phyloP scores from a whole-genome alignment of 2,888 invertebrate genomes.

The Andrena hattorfiana region DNA sequence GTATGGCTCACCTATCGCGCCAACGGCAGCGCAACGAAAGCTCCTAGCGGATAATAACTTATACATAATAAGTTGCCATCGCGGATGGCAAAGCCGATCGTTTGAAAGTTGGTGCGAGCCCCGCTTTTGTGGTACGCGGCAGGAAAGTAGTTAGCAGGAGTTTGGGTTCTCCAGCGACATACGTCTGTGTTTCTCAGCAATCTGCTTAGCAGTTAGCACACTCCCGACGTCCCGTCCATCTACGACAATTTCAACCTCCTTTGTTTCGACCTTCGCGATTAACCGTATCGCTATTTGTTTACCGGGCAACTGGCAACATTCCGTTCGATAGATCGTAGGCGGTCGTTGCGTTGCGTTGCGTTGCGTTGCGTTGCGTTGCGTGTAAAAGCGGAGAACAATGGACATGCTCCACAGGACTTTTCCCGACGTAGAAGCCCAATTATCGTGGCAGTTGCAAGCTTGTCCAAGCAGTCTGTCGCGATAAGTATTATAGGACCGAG shows the following conservation, averaged over 20 bases:
- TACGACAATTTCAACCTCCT: not conserved
- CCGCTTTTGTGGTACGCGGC: conserved; percentile 16
- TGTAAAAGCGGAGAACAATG: no score
- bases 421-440: not conserved
- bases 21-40: conserved; percentile 40
- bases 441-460: not conserved
- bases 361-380: no score
- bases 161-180: conserved; percentile 38
- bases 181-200: conserved; percentile 6
- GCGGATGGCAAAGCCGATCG: conserved; percentile 57
- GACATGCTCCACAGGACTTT: not conserved
- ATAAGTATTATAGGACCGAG: not conserved
- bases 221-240: conserved; percentile 11
- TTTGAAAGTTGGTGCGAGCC: conserved; percentile 44
- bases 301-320: no score
- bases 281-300: not conserved
- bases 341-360: no score
- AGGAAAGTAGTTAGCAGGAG: conserved; percentile 48
- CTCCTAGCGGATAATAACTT: conserved; percentile 49
- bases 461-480: not conserved
- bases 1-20: conserved; percentile 1
- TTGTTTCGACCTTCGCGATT: not conserved
- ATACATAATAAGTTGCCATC: conserved; percentile 50
- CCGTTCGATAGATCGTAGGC: no score
- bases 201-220: conserved; percentile 17